Percentiles rank a stretch among this genome's conserved stretches.
These are phyloP conservation scores for Leptarthrus brevirostris DNA, from an alignment of 2,888 invertebrate species.

Conservation along the genomic window DNA sequence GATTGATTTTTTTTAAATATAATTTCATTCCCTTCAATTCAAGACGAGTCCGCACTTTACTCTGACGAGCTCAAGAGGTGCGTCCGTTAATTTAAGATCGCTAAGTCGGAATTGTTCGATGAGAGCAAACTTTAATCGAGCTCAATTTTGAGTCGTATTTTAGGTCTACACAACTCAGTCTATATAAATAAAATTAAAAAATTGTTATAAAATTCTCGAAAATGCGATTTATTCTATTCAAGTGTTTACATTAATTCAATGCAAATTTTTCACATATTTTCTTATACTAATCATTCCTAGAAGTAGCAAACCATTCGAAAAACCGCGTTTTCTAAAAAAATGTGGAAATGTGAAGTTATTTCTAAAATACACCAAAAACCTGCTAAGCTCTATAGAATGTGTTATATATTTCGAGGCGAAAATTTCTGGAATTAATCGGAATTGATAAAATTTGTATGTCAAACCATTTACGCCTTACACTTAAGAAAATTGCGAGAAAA, in stretches of 20 bases:
- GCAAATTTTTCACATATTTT: constrained; percentile 8
- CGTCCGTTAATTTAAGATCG: too few species aligned
- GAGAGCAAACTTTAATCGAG: too few species aligned
- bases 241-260: constrained; percentile 24
- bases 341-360: constrained; percentile 19
- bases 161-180: too few species aligned
- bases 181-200: not conserved
- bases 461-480: constrained; percentile 9
- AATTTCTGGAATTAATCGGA: constrained; percentile 14
- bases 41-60: too few species aligned
- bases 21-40: too few species aligned
- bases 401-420: not conserved
- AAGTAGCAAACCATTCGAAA: not conserved
- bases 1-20: too few species aligned
- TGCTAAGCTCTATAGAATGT: constrained; percentile 34
- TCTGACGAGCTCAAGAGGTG: too few species aligned
- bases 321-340: not conserved
- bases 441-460: constrained; percentile 10
- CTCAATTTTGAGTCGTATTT: too few species aligned
- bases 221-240: constrained; percentile 40
- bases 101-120: too few species aligned
- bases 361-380: constrained; percentile 32
- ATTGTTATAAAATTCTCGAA: constrained; percentile 21
- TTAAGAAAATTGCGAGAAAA: constrained; percentile 35
- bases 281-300: not conserved